A percentile compares a stretch with the other conserved stretches of the same genome.
phyloP scores from a whole-genome alignment of 1,140 invertebrate species.

The Penaeus japonicus region DNA sequence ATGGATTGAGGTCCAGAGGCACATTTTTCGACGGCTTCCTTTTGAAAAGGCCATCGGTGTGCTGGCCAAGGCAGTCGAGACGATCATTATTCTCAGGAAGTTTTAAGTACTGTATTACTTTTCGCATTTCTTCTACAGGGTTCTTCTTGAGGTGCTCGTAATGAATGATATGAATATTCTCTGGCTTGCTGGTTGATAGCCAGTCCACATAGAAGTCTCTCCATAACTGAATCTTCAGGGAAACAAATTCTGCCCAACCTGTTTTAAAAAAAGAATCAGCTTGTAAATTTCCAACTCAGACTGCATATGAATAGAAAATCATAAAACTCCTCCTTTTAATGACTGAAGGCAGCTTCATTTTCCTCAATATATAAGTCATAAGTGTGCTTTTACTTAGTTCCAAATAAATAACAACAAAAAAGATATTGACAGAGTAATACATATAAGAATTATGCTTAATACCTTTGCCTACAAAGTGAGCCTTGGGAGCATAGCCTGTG shows the following conservation, averaged over 20 bases:
- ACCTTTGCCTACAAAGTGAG: conserved; percentile 58
- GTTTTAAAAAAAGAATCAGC: not conserved
- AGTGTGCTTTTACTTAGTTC: not conserved
- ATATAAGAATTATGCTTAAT: not conserved
- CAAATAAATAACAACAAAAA: not conserved
- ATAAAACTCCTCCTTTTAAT: too few species aligned
- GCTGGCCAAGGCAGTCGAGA: conserved; percentile 35
- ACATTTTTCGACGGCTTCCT: conserved; percentile 36
- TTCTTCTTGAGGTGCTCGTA: conserved; percentile 53
- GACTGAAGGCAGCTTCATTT: too few species aligned
- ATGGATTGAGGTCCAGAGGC: conserved; percentile 36
- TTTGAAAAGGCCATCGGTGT: conserved; percentile 53
- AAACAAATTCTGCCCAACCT: conserved; percentile 59
- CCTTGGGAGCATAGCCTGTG: conserved; percentile 57
- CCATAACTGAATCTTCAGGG: conserved; percentile 53
- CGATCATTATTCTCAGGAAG: conserved; percentile 8
- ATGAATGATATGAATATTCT: conserved; percentile 41
- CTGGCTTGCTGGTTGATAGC: conserved; percentile 16
- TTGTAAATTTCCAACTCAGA: too few species aligned
- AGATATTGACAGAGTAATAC: not conserved
- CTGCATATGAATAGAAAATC: not conserved
- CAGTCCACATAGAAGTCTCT: conserved; percentile 58
- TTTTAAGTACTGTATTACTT: conserved; percentile 42
- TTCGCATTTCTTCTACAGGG: conserved; percentile 32
- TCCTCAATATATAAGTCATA: too few species aligned